phyloP scores from a whole-genome alignment of 2,113 vertebrate genomes.

The Acanthochromis polyacanthus region DNA sequence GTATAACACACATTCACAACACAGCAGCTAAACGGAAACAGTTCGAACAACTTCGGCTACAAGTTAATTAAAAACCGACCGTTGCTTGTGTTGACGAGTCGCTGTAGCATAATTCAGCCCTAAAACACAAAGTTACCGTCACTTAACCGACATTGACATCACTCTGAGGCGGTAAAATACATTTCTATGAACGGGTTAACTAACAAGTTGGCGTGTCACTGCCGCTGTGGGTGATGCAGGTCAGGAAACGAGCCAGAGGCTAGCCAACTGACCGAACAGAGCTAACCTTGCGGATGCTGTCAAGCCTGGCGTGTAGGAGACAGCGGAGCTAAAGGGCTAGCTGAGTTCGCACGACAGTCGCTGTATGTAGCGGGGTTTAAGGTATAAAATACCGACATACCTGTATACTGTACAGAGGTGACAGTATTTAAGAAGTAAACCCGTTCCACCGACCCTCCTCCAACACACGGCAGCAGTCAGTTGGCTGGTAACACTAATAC shows the following conservation, averaged over 20 bases:
- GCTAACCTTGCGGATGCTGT: slow-evolving; percentile 70
- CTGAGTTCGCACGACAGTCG: slow-evolving; percentile 33
- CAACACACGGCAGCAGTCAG: slow-evolving; percentile 48
- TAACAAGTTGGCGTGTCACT: not conserved
- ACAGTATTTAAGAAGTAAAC: slow-evolving; percentile 21
- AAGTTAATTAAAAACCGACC: not conserved
- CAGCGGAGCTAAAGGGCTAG: slow-evolving; percentile 44
- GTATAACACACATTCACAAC: too few species aligned
- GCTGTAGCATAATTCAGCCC: not conserved
- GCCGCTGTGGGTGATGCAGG: slow-evolving; percentile 1
- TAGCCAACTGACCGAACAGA: slow-evolving; percentile 34
- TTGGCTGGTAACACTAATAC: slow-evolving; percentile 48
- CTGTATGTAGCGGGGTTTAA: not conserved
- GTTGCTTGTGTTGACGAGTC: not conserved
- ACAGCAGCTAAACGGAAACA: not conserved
- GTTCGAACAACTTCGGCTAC: not conserved
- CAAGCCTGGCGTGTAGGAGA: slow-evolving; percentile 28
- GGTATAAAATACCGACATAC: slow-evolving; percentile 48
- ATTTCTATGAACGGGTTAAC: not conserved
- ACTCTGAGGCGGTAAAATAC: not conserved
- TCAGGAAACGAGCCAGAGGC: slow-evolving; percentile 47
- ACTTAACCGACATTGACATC: too few species aligned
- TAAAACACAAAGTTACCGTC: not conserved
- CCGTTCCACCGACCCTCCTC: slow-evolving; percentile 42
- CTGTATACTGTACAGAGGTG: slow-evolving; percentile 29